A percentile compares a stretch with the other conserved stretches of the same genome.
Conservation (phyloP, 2,888 invertebrate species). For the Colletes collaris region DNA sequence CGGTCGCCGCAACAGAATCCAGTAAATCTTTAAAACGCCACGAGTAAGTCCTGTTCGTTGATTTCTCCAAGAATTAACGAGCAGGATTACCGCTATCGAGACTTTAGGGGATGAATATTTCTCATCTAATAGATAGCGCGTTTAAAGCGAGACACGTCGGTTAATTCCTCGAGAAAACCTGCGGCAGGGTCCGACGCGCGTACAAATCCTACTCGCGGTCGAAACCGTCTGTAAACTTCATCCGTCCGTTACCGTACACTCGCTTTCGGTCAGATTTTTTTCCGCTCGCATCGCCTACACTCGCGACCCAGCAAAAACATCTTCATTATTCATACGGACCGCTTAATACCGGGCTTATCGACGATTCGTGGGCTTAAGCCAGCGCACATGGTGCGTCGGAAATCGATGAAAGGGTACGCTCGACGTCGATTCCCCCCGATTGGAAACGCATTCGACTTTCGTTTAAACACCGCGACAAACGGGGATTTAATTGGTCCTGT, state of each 20-base stretch:
- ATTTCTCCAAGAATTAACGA: conserved; percentile 38
- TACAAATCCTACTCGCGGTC: conserved; percentile 36
- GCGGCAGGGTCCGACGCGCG: conserved; percentile 22
- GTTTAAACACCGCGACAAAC: not conserved
- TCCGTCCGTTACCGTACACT: not conserved
- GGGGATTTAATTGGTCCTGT: not conserved
- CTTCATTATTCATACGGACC: conserved; percentile 29
- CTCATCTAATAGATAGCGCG: conserved; percentile 40
- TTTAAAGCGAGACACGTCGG: conserved; percentile 26
- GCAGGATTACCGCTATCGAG: conserved; percentile 14
- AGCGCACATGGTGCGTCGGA: not conserved
- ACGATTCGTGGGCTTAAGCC: conserved; percentile 10
- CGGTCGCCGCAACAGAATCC: too few species aligned
- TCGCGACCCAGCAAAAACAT: conserved; percentile 10
- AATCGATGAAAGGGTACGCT: not conserved
- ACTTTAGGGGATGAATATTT: conserved; percentile 28
- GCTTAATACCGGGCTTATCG: conserved; percentile 33
- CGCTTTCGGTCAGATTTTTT: not conserved
- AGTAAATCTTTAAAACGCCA: conserved; percentile 11
- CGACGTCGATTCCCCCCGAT: not conserved
- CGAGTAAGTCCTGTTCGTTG: conserved; percentile 14
- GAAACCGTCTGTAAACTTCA: not conserved
- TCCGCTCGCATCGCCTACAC: not conserved
- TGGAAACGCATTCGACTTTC: not conserved
- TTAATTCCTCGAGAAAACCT: conserved; percentile 47